Conservation (phyloP, 2,888 invertebrate genomes). For the Troides oblongomaculatus region DNA sequence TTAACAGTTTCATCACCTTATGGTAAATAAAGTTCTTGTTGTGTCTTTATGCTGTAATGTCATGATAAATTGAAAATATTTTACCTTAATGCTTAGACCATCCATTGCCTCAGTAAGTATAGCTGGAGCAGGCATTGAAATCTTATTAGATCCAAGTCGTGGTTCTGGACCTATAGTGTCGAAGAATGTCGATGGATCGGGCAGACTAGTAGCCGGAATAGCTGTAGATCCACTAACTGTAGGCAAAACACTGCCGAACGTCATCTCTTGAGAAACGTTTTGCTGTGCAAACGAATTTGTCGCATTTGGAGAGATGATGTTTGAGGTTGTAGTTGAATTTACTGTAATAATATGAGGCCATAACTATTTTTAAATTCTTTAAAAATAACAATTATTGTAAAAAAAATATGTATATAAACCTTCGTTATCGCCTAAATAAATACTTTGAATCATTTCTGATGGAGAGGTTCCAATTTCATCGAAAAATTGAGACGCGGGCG, state of each 20-base stretch:
- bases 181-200: slow-evolving; percentile 75
- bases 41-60: no score
- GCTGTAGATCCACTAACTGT: slow-evolving; percentile 61
- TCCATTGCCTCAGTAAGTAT: slow-evolving; percentile 64
- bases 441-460: slow-evolving; percentile 73
- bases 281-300: slow-evolving; percentile 55
- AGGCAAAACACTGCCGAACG: slow-evolving; percentile 58
- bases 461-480: slow-evolving; percentile 74
- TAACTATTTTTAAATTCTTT: background rate
- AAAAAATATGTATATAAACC: slow-evolving; percentile 41
- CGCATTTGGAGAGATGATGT: slow-evolving; percentile 53
- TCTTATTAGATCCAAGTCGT: slow-evolving; percentile 52
- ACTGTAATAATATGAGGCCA: slow-evolving; percentile 4
- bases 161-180: slow-evolving; percentile 72
- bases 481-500: slow-evolving; percentile 72
- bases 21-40: no score
- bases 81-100: slow-evolving; percentile 62
- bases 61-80: no score
- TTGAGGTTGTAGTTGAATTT: slow-evolving; percentile 44
- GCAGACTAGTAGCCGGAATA: slow-evolving; percentile 63
- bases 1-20: no score
- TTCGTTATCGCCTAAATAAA: slow-evolving; percentile 68
- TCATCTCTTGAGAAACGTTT: slow-evolving; percentile 53
- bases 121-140: slow-evolving; percentile 47
- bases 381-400: background rate